Conservation (phyloP, 2,113 vertebrate species). For the Propithecus coquereli region DNA sequence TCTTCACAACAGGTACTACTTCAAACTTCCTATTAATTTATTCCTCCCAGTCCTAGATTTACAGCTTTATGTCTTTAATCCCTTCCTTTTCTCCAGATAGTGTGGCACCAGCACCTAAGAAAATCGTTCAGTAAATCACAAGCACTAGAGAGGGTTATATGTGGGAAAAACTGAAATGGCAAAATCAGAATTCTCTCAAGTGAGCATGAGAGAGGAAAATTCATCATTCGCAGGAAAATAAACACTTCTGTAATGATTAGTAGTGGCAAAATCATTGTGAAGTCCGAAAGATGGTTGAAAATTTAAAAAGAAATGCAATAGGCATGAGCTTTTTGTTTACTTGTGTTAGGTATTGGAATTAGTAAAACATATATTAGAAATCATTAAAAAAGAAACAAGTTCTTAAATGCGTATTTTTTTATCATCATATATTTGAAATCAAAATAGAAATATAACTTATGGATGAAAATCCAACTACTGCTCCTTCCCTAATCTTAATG, state of each 20-base stretch:
- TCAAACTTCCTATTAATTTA: no score
- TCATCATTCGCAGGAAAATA: neutral
- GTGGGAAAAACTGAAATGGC: neutral
- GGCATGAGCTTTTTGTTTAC: neutral
- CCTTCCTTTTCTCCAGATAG: neutral
- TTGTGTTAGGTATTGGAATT: neutral
- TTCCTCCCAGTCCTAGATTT: neutral
- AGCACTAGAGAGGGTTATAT: neutral
- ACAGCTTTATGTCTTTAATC: rapidly evolving
- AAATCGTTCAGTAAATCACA: neutral
- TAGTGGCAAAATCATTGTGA: neutral
- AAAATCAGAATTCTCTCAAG: neutral
- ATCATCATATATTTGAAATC: neutral
- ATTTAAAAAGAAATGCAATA: neutral
- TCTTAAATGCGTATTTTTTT: neutral
- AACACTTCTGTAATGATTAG: neutral
- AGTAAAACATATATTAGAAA: neutral
- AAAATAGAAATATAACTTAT: neutral
- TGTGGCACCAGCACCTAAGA: neutral
- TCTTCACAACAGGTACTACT: neutral
- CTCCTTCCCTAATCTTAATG: neutral
- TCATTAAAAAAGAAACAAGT: neutral
- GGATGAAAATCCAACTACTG: neutral
- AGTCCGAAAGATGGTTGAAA: neutral
- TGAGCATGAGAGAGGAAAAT: neutral